Conservation (phyloP, 2,113 vertebrate species). For the Isurus oxyrinchus region DNA sequence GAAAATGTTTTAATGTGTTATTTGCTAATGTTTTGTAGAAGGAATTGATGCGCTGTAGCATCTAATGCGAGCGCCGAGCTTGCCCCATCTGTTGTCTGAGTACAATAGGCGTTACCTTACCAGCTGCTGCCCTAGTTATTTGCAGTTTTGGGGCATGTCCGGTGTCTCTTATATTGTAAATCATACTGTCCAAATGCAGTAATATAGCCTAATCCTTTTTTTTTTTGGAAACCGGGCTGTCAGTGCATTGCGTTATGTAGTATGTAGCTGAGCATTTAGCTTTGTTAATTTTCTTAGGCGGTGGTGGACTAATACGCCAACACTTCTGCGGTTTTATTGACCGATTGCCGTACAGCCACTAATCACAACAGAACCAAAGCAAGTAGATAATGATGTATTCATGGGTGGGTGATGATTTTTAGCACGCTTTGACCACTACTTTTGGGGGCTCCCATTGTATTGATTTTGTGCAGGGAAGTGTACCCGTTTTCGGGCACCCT, state of each 20-base stretch:
- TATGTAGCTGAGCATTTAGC: not conserved
- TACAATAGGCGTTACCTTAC: slow-evolving; percentile 66
- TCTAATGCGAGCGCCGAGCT: slow-evolving; percentile 42
- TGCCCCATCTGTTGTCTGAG: slow-evolving; percentile 72
- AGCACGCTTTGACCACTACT: not conserved
- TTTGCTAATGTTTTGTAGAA: not conserved
- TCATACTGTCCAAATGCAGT: not conserved
- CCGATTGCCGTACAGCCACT: not conserved
- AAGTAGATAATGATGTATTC: slow-evolving; percentile 1
- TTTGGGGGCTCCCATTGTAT: not conserved
- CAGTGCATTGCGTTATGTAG: not conserved
- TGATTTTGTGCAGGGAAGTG: not conserved
- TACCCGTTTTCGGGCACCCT: not conserved
- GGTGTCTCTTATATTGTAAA: not conserved
- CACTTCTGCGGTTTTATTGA: slow-evolving; percentile 31
- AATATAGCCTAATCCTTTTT: not conserved
- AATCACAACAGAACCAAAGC: not conserved
- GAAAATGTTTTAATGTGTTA: not conserved
- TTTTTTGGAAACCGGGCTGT: not conserved
- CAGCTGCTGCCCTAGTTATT: slow-evolving; percentile 61
- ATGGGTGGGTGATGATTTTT: not conserved
- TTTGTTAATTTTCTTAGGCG: slow-evolving; percentile 6
- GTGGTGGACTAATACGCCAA: not conserved
- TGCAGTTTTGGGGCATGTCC: slow-evolving; percentile 51
- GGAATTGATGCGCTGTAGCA: slow-evolving; percentile 19